Base-by-base conservation (phyloP, 1,140 invertebrate genomes). In the Aphaenogaster floridana region DNA sequence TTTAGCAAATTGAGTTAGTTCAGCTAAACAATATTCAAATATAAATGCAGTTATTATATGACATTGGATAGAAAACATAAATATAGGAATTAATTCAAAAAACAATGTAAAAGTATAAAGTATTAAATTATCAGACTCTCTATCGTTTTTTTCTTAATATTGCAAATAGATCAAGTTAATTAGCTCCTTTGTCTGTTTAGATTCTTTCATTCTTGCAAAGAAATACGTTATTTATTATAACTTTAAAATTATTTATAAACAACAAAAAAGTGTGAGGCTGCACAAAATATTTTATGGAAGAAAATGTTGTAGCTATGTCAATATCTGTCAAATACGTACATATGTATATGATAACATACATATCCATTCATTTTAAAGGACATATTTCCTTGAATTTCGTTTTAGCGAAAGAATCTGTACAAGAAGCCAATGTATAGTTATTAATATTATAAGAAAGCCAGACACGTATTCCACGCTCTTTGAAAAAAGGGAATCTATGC, bases 391-490 rank as follows among this genome's bases (percentile, higher is more conserved):
- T 59, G 52, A 63, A 86, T 63, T 15, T 71, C 45, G 42, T 59
- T 69, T 87, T 69, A 15, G 36, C 42, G 54, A 90, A 85, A 90
- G 68, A 91, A 90, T 91, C 81, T 78, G 78, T 88, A 88, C 64
- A 74, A 90, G 83, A 83, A 86, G 66, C 15, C 42, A 57, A 79
- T 64, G 5, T 64, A 9, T 71, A 13, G 52, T 66, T 11, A 54
- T 59, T 80, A 6, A 63, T 39, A 42, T 79, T 34, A n/a, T 15
- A 15, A 64, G 36, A 86, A 84, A 54, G n/a, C 39, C 57, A 71
- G 68, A 91, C 57, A 68, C 42, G 72, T 87, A 81, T 81, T 91
- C 74, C 79, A 68, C 72, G 39, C 78, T 86, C 48, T 61, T 83
- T 63, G 61, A 54, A 28, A 50, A n/a, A 17, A 48, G 69, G 85